Base-by-base conservation (phyloP, 1,140 invertebrate genomes). In the Pseudachorutes palmiensis region DNA sequence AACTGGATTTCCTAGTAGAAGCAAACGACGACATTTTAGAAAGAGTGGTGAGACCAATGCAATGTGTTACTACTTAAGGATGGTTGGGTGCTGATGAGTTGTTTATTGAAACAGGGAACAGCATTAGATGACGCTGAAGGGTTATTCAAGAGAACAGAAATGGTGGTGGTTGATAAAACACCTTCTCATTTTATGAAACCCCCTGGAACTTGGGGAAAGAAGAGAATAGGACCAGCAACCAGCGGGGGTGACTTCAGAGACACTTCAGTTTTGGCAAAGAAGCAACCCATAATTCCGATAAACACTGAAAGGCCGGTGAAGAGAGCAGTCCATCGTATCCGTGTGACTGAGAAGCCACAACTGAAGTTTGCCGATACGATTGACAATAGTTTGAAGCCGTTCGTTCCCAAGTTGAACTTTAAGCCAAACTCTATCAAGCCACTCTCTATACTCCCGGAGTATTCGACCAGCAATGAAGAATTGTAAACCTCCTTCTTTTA, bases 361-460 rank as follows among this genome's bases (percentile, higher is more conserved):
- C 76, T 88, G 41, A 85, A 81, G 61, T 97, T 97, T 74, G 88
- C 87, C 76, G 88, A 91, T 71, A 87, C 89, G 74, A 85, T 96
- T 45, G 89, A 95, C 76, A 97, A 97, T 75, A 84, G 80, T 26
- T 48, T 73, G 22, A 82, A 80, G 55, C 83, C 89, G 22, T 97
- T 94, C 84, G 79, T 86, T 57, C 94, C 94, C 0, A 83, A 85
- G 70, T 85, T 98, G 16, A 87, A 82, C 57, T 85, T 89, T 16
- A 98, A 98, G 79, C 93, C 92, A 0, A 92, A 98, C 79, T 86
- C 88, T 9, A 76, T 92, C 0, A 90, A 88, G 75, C 90, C 92
- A 0, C 77, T 97, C 2, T 85, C 87, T 0, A 79, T 88, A 68
- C 79, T 90, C 59, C 77, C 87, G 5, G 86, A 88, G 63, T 81